These are phyloP conservation scores for Pristionchus entomophagus DNA, from an alignment of 2,888 invertebrate species.

Conservation along the genomic window DNA sequence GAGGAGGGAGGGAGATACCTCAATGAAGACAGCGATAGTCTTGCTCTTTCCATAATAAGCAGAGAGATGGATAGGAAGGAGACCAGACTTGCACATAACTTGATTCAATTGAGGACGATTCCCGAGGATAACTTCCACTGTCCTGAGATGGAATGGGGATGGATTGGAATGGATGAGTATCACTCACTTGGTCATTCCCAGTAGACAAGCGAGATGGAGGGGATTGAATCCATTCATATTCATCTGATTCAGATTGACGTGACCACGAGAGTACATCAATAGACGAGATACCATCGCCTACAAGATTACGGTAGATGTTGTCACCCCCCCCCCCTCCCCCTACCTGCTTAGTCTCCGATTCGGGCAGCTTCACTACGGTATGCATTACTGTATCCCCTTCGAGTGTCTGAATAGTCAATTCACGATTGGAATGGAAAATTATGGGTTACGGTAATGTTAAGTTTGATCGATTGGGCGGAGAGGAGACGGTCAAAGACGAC, in stretches of 20 bases:
- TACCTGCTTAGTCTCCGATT: conserved; percentile 44
- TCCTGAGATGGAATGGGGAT: background rate
- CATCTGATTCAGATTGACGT: conserved; percentile 43
- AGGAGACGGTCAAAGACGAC: conserved; percentile 45
- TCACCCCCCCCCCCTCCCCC: background rate
- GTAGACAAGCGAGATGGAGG: conserved; percentile 40
- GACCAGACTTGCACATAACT: conserved; percentile 16
- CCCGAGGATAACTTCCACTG: conserved; percentile 39
- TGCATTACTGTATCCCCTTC: conserved; percentile 44
- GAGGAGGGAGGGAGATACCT: conserved; percentile 8
- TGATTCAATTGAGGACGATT: conserved; percentile 45
- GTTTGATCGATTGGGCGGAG: conserved; percentile 29
- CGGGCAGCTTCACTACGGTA: conserved; percentile 42
- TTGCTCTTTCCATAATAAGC: conserved; percentile 38
- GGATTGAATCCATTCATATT: conserved; percentile 32
- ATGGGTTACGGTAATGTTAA: conserved; percentile 24
- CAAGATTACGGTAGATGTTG: background rate
- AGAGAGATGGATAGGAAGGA: conserved; percentile 45
- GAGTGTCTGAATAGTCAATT: conserved; percentile 6
- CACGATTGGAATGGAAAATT: background rate
- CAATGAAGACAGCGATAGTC: conserved; percentile 33
- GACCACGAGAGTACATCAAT: conserved; percentile 22
- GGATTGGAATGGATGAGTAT: background rate
- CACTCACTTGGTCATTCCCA: conserved; percentile 43
- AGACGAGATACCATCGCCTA: conserved; percentile 48